These are phyloP conservation scores for Nibea albiflora DNA, from an alignment of 2,113 vertebrate species.

Conservation along the genomic window DNA sequence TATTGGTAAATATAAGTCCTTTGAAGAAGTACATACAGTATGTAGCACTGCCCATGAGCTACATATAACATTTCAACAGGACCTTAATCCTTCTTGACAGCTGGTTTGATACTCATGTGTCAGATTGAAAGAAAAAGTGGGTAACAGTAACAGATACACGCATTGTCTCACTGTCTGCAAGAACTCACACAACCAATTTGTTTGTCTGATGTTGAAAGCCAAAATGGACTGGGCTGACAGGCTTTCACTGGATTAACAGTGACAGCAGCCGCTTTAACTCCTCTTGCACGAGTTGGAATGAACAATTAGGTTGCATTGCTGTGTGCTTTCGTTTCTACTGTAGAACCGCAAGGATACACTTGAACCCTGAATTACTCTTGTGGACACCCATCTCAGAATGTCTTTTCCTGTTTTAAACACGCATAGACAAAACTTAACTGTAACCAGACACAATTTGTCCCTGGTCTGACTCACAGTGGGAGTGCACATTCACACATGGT, in stretches of 20 bases:
- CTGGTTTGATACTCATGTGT: constrained; percentile 34
- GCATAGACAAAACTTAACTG: background rate
- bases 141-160: constrained; percentile 46
- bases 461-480: background rate
- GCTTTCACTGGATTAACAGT: constrained; percentile 54
- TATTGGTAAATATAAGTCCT: background rate
- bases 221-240: constrained; percentile 47
- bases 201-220: constrained; percentile 56
- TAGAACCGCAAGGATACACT: background rate
- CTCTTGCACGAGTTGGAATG: constrained; percentile 37
- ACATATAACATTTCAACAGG: constrained; percentile 11
- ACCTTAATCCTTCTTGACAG: constrained; percentile 42
- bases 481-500: background rate
- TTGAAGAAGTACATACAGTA: background rate
- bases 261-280: constrained; percentile 57
- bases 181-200: constrained; percentile 56
- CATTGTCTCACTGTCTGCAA: constrained; percentile 42
- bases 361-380: background rate
- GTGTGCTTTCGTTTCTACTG: constrained; percentile 11
- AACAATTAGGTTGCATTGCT: constrained; percentile 41
- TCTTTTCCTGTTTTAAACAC: background rate
- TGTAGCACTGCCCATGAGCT: constrained; percentile 12
- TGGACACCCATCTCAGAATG: background rate
- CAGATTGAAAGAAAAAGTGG: constrained; percentile 39
- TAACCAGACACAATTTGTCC: background rate